Conservation (phyloP, 2,797 vertebrate genomes). For the Pseudochirops corinnae region DNA sequence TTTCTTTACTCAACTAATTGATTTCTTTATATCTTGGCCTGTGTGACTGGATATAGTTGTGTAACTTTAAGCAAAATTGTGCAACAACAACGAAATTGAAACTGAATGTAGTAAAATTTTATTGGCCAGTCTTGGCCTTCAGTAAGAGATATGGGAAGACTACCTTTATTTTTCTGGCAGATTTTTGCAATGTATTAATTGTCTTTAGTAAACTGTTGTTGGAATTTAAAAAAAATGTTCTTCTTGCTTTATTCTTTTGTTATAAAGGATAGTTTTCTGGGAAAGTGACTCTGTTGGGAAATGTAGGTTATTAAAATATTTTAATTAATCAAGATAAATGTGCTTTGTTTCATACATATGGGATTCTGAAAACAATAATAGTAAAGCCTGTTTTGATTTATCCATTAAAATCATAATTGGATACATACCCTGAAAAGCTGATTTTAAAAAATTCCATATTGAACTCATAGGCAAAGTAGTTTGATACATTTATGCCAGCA, state of each 20-base stretch:
- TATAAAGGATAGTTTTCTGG: too few relatives aligned
- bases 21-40: background rate
- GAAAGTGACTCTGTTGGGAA: too few relatives aligned
- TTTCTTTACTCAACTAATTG: background rate
- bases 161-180: background rate
- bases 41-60: background rate
- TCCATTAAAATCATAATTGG: background rate
- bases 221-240: background rate
- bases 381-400: background rate
- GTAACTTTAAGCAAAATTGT: background rate
- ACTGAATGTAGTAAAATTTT: background rate
- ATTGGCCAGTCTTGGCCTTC: background rate
- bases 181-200: background rate
- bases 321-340: background rate
- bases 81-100: background rate
- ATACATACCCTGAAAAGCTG: background rate
- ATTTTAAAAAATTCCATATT: background rate
- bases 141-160: background rate
- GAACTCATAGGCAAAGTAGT: background rate
- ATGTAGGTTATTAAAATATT: background rate
- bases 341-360: background rate
- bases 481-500: background rate
- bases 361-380: background rate
- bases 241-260: background rate
- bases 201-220: background rate